These are phyloP conservation scores for Cnemophilus loriae DNA, from an alignment of 2,113 vertebrate genomes.

Conservation along the genomic window DNA sequence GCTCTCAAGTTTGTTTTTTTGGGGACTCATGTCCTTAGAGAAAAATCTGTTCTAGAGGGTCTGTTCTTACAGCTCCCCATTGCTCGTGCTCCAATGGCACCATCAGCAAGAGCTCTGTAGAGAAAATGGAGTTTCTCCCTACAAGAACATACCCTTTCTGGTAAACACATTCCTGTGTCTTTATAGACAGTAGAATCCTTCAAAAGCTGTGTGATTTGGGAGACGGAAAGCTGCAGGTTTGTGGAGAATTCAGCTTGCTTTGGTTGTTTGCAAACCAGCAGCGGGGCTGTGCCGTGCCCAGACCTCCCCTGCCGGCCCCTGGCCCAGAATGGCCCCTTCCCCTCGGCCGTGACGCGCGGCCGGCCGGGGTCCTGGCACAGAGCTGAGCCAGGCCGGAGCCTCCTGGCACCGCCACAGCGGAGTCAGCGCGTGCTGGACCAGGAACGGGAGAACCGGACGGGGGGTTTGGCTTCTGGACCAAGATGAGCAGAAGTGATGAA, in stretches of 20 bases:
- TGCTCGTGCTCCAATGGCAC: background rate
- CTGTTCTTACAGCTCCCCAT: background rate
- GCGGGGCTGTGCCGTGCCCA: background rate
- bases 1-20: background rate
- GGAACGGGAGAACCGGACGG: fast-evolving
- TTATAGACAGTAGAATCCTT: background rate
- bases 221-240: background rate
- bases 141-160: background rate
- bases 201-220: background rate
- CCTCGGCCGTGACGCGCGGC: background rate
- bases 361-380: background rate
- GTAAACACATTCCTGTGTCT: background rate
- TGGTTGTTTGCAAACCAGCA: background rate
- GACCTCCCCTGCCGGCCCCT: background rate
- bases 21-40: background rate
- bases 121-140: background rate
- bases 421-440: fast-evolving
- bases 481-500: background rate
- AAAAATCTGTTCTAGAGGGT: background rate
- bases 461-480: background rate
- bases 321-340: background rate
- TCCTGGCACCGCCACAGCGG: background rate
- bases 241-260: background rate
- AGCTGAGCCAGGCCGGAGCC: background rate
- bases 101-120: background rate